Evolutionary conservation across 2,797 vertebrate species (phyloP).

Genomic region (Semaprochilodus insignis): DNA sequence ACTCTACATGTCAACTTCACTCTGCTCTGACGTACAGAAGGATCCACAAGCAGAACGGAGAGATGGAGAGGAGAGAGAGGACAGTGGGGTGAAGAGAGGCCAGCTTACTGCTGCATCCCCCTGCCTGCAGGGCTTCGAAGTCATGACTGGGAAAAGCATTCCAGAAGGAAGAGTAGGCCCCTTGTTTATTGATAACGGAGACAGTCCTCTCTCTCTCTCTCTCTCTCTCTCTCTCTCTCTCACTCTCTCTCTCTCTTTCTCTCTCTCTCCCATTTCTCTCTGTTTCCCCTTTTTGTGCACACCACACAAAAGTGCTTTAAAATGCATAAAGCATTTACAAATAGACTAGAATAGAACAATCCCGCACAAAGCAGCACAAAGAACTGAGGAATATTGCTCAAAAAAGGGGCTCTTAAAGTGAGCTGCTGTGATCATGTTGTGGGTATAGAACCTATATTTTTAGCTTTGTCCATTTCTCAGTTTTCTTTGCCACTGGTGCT

Average conservation of each 20-base stretch:
- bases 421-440: not conserved
- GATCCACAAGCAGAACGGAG: conserved; percentile 11
- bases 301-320: conserved; percentile 58
- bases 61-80: conserved; percentile 17
- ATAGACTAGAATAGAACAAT: conserved; percentile 13
- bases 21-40: conserved; percentile 4
- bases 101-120: conserved; percentile 66
- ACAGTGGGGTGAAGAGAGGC: conserved; percentile 45
- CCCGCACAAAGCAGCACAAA: conserved; percentile 10
- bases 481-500: not conserved
- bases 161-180: conserved; percentile 70
- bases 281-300: not conserved
- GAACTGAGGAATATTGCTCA: not conserved
- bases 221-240: conserved; percentile 51
- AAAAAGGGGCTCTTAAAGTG: conserved; percentile 7
- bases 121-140: conserved; percentile 69
- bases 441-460: conserved; percentile 1
- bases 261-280: conserved; percentile 42
- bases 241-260: conserved; percentile 42
- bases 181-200: conserved; percentile 65
- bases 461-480: conserved; percentile 12
- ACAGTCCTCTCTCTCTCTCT: conserved; percentile 52
- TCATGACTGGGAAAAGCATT: conserved; percentile 74
- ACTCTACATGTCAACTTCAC: conserved; percentile 3
- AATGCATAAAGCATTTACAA: conserved; percentile 59